Conservation (phyloP, 2,888 invertebrate genomes). For the Nomada ferruginata region DNA sequence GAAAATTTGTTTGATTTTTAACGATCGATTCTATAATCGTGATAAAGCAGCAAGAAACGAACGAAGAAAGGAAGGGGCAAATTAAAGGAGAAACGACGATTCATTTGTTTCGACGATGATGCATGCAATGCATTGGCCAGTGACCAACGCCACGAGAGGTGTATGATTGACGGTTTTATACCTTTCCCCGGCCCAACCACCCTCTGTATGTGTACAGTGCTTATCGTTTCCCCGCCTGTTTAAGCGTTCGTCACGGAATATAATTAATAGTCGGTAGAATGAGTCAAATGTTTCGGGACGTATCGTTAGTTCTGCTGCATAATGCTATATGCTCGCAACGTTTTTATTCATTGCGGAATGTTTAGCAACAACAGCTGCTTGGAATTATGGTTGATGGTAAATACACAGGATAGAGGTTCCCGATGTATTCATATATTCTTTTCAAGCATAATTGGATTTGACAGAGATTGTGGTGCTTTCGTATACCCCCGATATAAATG, state of each 20-base stretch:
- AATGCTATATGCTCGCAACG: conserved; percentile 41
- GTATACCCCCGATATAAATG: too few relatives aligned
- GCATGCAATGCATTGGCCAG: conserved; percentile 58
- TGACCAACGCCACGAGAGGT: conserved; percentile 53
- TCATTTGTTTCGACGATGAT: conserved; percentile 48
- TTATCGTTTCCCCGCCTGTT: conserved; percentile 38
- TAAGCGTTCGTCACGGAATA: conserved; percentile 52
- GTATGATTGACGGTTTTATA: conserved; percentile 55
- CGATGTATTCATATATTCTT: too few relatives aligned
- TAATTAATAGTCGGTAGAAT: conserved; percentile 74
- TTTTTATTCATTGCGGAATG: conserved; percentile 17
- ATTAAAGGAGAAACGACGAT: conserved; percentile 3
- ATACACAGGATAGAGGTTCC: not conserved
- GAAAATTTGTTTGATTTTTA: not conserved
- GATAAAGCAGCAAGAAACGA: not conserved
- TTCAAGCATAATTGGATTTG: too few relatives aligned
- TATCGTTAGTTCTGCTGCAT: conserved; percentile 67
- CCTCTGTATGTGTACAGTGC: conserved; percentile 6
- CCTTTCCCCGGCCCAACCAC: conserved; percentile 13
- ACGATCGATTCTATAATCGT: conserved; percentile 21
- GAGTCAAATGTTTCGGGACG: conserved; percentile 70
- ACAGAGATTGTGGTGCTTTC: too few relatives aligned
- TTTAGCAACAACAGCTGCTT: not conserved
- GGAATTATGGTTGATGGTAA: not conserved
- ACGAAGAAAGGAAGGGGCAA: not conserved